Conservation (phyloP, 2,888 invertebrate genomes). For the Heterodera filipjevi region DNA sequence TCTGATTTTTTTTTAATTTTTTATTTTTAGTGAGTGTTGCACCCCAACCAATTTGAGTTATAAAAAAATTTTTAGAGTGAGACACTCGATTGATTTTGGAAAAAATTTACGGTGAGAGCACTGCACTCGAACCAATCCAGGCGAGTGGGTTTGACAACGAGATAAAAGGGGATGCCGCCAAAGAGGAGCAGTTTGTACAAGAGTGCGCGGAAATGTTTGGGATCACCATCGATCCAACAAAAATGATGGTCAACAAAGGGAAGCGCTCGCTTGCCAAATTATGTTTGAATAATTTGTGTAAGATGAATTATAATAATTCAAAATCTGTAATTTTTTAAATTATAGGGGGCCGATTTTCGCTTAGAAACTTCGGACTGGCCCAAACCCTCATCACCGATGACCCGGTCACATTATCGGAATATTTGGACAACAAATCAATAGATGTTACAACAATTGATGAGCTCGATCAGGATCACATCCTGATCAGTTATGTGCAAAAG, state of each 20-base stretch:
- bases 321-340: background rate
- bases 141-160: slow-evolving; percentile 7
- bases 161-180: slow-evolving; percentile 11
- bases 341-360: slow-evolving; percentile 18
- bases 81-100: too few relatives aligned
- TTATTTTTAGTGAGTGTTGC: too few relatives aligned
- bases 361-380: slow-evolving; percentile 16
- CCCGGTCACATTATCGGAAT: background rate
- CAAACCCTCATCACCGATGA: slow-evolving; percentile 13
- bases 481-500: slow-evolving; percentile 1
- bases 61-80: too few relatives aligned
- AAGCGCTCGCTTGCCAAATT: slow-evolving; percentile 12
- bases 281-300: slow-evolving; percentile 13
- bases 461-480: slow-evolving; percentile 4
- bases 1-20: too few relatives aligned
- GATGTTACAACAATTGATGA: background rate
- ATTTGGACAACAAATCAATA: slow-evolving; percentile 16
- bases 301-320: background rate
- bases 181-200: background rate
- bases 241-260: slow-evolving; percentile 18
- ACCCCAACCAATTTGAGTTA: too few relatives aligned
- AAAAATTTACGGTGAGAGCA: too few relatives aligned
- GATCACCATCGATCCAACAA: slow-evolving; percentile 13
- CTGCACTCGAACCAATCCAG: too few relatives aligned
- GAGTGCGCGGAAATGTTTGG: slow-evolving; percentile 24